A percentile compares a stretch with the other conserved stretches of the same genome.
These are phyloP conservation scores for Rhabdomys pumilio DNA, from an alignment of 2,797 vertebrate species.

Conservation along the genomic window DNA sequence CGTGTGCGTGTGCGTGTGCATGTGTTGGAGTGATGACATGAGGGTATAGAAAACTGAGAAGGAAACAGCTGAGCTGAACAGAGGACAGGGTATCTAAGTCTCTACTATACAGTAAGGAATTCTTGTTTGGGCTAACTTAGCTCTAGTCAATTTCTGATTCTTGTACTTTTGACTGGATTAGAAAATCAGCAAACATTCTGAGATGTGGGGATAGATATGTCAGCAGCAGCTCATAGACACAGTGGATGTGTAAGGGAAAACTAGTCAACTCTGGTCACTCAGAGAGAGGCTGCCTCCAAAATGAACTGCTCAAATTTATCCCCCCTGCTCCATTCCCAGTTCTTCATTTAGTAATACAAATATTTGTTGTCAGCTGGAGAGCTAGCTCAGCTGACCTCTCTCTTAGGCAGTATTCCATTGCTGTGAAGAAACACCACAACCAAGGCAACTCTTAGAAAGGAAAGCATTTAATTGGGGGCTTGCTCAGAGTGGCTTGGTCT, in stretches of 20 bases:
- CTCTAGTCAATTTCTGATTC: conserved; percentile 52
- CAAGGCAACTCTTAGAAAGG: neutral
- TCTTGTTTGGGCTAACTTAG: conserved; percentile 46
- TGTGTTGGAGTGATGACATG: neutral
- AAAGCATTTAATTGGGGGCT: neutral
- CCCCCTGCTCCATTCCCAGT: neutral
- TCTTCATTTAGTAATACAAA: neutral
- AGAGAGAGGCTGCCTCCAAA: neutral
- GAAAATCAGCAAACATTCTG: neutral
- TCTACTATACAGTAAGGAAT: neutral
- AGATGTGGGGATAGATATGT: neutral
- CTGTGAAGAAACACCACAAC: neutral
- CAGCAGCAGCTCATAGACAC: neutral
- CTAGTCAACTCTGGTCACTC: neutral
- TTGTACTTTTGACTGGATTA: neutral
- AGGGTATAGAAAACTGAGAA: conserved; percentile 36
- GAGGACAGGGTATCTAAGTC: neutral
- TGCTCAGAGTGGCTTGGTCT: neutral
- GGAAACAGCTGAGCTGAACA: conserved; percentile 44
- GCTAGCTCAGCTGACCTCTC: neutral
- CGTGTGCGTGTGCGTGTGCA: neutral
- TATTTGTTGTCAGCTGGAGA: neutral
- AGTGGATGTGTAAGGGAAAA: neutral
- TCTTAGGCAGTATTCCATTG: neutral
- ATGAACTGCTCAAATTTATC: neutral